Evolutionary conservation across 2,113 vertebrate species (phyloP), one percentile per base, ranked within the genome.

Genomic region (Scortum barcoo): DNA sequence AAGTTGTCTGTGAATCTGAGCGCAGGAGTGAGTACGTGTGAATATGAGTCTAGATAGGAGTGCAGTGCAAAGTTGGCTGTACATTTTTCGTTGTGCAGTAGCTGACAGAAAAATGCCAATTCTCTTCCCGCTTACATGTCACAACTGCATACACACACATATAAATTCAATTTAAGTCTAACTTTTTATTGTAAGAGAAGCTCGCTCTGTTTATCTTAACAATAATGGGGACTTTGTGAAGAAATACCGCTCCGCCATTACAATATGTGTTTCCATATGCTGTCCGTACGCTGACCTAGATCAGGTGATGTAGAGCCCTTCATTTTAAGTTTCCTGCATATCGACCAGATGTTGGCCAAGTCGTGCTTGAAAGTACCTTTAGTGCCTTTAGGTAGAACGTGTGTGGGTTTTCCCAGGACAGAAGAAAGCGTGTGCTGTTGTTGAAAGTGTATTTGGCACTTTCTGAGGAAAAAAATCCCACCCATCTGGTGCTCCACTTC

Each of bases 401-500:
- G 7, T 53, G 20, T 51, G 13, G 56, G 48, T 82, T 33, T 75
- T 46, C 1, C 0, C 24, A 44, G 62, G 81, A 72, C 48, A 62
- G 7, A 2, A 24, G 26, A 7, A 42, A 17, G 13, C 56, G 46
- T 65, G 9, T 58, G 40, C 2, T 60, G 46, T 68, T 67, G 8
- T 56, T 80, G 28, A 76, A 50, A 72, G 16, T 56, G 66, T 42
- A 26, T 69, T 24, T 81, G 77, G 0, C 54, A 73, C 67, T 63
- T 78, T 51, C 33, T 38, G 50, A 73, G 56, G 56, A 51, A 84
- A 74, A 36, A 48, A 61, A 75, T 67, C 40, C 0, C 72, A 50
- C 56, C 69, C 62, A 70, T 28, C 83, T 70, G 71, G 24, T 51
- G 65, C 48, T 30, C 71, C 63, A 75, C 0, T 69, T 65, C 48